Conservation (phyloP, 1,140 invertebrate species). For the Dryas iulia region DNA sequence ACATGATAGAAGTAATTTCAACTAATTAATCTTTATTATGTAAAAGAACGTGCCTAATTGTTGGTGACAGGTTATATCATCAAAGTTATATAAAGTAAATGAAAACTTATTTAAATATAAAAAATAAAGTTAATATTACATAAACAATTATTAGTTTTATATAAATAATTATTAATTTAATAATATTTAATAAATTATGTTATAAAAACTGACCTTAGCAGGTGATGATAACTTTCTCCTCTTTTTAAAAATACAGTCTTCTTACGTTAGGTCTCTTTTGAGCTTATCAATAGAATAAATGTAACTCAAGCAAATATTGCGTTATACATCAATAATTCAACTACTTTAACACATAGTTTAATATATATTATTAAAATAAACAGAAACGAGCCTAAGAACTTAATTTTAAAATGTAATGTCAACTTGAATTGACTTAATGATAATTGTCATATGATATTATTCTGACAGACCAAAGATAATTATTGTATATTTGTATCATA, state of each 20-base stretch:
- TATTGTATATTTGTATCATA: too few relatives aligned
- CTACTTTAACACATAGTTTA: neutral
- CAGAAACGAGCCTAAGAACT: neutral
- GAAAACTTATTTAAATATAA: neutral
- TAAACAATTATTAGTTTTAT: neutral
- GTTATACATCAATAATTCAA: neutral
- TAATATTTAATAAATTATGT: too few relatives aligned
- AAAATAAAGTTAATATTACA: neutral
- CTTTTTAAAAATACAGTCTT: neutral
- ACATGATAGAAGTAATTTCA: neutral
- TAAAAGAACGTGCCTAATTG: conserved; percentile 10
- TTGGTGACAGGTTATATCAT: conserved; percentile 12
- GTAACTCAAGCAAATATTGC: neutral
- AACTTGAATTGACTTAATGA: neutral
- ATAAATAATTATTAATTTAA: neutral
- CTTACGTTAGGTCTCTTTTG: neutral
- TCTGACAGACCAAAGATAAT: neutral
- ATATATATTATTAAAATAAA: neutral
- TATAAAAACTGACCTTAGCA: conserved; percentile 1
- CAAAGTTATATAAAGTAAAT: neutral
- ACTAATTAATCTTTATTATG: neutral
- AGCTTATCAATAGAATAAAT: neutral
- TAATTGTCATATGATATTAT: neutral
- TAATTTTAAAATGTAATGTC: neutral
- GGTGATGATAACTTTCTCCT: neutral